Evolutionary conservation across 2,797 vertebrate genomes (phyloP), one percentile per base, ranked within the genome.

Genomic region (Ara ararauna): DNA sequence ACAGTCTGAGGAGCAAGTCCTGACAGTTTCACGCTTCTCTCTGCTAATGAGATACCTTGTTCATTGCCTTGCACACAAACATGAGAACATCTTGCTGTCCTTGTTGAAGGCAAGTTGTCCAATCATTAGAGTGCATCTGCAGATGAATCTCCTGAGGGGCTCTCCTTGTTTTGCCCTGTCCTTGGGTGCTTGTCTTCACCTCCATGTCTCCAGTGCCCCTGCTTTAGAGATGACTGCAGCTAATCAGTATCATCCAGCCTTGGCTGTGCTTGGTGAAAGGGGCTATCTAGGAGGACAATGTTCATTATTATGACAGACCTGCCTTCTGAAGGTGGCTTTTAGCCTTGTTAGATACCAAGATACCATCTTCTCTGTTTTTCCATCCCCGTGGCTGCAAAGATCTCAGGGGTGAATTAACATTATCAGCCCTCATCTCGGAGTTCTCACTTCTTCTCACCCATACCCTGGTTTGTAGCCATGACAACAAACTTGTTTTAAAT

Each of bases 401-500:
- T 92, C 74, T 84, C 61, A 50, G 72, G 81, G 67, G 47, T 85
- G 71, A 80, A 77, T 92, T 94, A 84, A 61, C 21, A 53, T 89
- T 75, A 93, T 85, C 81, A 93, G 44, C 22, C 36, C 65, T 93
- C 76, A 61, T 91, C 78, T 58, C 1, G 0, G 76, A 92, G 86
- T 91, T 94, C 61, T 89, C 75, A 53, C 68, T 78, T 81, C 73
- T 88, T 71, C 67, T 94, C 76, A 91, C 74, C 65, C n/a, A 3
- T 93, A 81, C 30, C 23, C 42, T 74, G 53, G 14, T 91, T 87
- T 78, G 90, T 93, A 94, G 94, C 84, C 94, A 95, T 96, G 96
- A 95, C 94, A 96, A 92, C 94, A 95, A 90, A 86, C 78, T 90
- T 85, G 51, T 94, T 95, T 93, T 93, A 93, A 93, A 91, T 87